Conservation (phyloP, 2,113 vertebrate genomes). For the Sardina pilchardus region DNA sequence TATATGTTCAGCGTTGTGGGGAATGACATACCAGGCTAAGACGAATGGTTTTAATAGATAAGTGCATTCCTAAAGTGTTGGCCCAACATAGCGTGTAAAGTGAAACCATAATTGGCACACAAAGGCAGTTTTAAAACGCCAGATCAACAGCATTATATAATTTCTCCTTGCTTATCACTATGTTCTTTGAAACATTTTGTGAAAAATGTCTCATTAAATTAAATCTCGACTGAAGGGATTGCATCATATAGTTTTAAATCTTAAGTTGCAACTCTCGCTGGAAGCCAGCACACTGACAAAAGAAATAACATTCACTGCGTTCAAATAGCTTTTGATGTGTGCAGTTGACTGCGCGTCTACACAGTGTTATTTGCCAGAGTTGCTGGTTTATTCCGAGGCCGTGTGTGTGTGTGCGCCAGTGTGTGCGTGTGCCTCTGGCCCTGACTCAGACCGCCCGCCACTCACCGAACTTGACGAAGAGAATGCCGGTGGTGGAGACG, state of each 20-base stretch:
- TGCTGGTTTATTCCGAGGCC: background rate
- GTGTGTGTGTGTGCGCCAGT: too few species aligned
- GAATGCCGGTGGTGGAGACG: conserved; percentile 90
- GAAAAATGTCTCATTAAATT: background rate
- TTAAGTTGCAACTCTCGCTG: background rate
- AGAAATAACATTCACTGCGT: background rate
- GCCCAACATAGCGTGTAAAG: background rate
- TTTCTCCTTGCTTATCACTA: background rate
- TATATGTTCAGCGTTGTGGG: background rate
- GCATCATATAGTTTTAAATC: background rate
- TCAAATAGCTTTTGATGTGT: background rate
- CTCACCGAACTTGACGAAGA: conserved; percentile 97
- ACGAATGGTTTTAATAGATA: background rate
- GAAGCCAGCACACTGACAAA: background rate
- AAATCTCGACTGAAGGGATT: background rate
- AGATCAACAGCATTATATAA: background rate
- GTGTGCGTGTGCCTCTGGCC: background rate
- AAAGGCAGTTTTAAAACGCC: background rate
- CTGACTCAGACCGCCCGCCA: background rate
- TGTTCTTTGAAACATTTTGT: background rate
- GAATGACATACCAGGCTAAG: background rate
- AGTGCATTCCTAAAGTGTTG: background rate
- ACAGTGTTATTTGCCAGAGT: background rate
- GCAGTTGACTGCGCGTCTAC: background rate
- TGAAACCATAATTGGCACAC: background rate